Evolutionary conservation across 2,888 invertebrate species (phyloP).

Genomic region (Xestia rhomboidea): DNA sequence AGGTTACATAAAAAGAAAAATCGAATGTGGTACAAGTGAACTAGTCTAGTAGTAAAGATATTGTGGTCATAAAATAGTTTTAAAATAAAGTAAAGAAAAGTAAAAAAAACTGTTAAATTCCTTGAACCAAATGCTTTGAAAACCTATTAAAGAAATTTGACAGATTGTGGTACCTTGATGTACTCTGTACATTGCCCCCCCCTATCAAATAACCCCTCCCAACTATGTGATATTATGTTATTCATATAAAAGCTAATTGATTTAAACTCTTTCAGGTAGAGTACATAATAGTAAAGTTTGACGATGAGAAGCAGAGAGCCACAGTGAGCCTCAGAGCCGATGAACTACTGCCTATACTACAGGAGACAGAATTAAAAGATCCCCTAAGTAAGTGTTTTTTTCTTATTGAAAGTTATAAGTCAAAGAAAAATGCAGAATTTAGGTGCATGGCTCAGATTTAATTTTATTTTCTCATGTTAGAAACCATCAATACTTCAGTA

Average conservation of each 20-base stretch:
- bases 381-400: conserved; percentile 91
- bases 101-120: too few species aligned
- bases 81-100: too few species aligned
- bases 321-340: conserved; percentile 96
- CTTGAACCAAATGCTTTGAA: too few species aligned
- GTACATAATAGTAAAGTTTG: conserved; percentile 98
- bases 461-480: background rate
- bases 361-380: conserved; percentile 95
- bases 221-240: background rate
- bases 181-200: background rate
- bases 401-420: background rate
- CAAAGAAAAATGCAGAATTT: background rate
- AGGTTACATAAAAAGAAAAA: too few species aligned
- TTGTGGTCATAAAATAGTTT: too few species aligned
- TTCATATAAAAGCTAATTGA: background rate
- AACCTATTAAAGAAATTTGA: too few species aligned
- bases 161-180: too few species aligned
- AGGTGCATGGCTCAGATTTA: background rate
- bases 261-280: conserved; percentile 92
- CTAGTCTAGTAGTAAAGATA: too few species aligned
- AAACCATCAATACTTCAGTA: background rate
- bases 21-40: too few species aligned
- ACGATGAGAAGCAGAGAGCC: conserved; percentile 95
- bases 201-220: background rate
- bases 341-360: conserved; percentile 94